These are phyloP conservation scores for Eurypyga helias DNA, from an alignment of 2,113 vertebrate genomes.

Conservation along the genomic window DNA sequence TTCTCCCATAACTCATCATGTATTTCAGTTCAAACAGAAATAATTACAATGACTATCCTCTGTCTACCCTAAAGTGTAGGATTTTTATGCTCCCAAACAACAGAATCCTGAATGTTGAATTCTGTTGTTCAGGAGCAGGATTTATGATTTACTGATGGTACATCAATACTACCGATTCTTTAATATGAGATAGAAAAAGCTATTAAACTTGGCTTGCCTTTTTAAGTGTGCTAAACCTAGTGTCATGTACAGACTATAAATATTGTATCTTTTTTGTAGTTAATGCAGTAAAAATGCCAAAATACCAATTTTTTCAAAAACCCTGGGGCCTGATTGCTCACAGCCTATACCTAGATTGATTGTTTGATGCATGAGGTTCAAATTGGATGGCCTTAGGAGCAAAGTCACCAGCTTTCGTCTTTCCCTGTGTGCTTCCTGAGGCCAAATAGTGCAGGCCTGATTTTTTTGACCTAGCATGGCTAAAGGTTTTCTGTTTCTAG, in stretches of 20 bases:
- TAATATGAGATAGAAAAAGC: neutral
- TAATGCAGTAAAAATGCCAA: neutral
- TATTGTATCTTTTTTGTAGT: neutral
- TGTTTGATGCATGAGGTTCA: fast-evolving
- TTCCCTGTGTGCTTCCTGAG: neutral
- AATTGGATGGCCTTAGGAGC: neutral
- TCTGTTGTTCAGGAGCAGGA: neutral
- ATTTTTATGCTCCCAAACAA: neutral
- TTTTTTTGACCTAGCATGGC: neutral
- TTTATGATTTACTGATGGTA: neutral
- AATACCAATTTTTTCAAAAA: neutral
- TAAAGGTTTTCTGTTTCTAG: neutral
- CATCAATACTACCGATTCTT: neutral
- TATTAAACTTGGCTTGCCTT: neutral
- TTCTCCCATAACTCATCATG: neutral
- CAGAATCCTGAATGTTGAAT: neutral
- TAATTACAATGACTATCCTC: neutral
- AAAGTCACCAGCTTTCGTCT: neutral
- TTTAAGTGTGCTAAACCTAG: neutral
- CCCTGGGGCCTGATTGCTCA: neutral
- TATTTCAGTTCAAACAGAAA: constrained; percentile 3
- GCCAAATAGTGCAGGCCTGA: neutral
- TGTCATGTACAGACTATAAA: neutral
- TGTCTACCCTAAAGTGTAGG: neutral
- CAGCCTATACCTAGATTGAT: neutral